phyloP scores from a whole-genome alignment of 2,888 invertebrate species.

The Macrosiphum euphorbiae region DNA sequence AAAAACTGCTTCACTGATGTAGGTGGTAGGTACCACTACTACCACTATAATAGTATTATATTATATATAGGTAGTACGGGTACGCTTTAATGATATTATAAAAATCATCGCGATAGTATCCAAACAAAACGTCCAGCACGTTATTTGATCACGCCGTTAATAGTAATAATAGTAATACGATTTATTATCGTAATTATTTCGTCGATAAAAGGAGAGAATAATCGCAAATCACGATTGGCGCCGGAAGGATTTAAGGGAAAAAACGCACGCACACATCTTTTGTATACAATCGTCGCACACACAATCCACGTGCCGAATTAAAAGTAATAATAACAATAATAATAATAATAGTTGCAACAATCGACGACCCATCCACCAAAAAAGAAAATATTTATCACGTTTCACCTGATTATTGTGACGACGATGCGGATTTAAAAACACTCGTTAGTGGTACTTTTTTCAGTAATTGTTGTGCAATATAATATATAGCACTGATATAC shows the following conservation, averaged over 20 bases:
- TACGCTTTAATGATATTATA: not conserved
- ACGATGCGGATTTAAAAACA: slow-evolving; percentile 27
- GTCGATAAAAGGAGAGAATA: slow-evolving; percentile 39
- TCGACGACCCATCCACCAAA: not conserved
- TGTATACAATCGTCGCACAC: slow-evolving; percentile 23
- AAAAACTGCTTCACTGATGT: not conserved
- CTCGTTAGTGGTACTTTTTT: not conserved
- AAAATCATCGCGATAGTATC: not conserved
- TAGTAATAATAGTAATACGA: slow-evolving; percentile 19
- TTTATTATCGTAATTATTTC: slow-evolving; percentile 48
- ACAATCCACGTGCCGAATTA: slow-evolving; percentile 42
- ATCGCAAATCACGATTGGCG: slow-evolving; percentile 41
- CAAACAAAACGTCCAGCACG: not conserved
- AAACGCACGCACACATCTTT: slow-evolving; percentile 35
- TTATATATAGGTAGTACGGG: not conserved
- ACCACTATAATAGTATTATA: not conserved
- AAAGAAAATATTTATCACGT: slow-evolving; percentile 56
- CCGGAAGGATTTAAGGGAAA: slow-evolving; percentile 41
- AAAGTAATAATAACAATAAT: slow-evolving; percentile 15
- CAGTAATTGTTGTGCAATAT: not conserved
- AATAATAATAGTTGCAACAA: slow-evolving; percentile 17
- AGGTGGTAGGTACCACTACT: not conserved
- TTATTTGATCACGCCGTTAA: slow-evolving; percentile 21
- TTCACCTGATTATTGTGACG: slow-evolving; percentile 44
- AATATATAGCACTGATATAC: not conserved